These are phyloP conservation scores for Xestia rhomboidea DNA, from an alignment of 2,888 invertebrate genomes.

Conservation along the genomic window DNA sequence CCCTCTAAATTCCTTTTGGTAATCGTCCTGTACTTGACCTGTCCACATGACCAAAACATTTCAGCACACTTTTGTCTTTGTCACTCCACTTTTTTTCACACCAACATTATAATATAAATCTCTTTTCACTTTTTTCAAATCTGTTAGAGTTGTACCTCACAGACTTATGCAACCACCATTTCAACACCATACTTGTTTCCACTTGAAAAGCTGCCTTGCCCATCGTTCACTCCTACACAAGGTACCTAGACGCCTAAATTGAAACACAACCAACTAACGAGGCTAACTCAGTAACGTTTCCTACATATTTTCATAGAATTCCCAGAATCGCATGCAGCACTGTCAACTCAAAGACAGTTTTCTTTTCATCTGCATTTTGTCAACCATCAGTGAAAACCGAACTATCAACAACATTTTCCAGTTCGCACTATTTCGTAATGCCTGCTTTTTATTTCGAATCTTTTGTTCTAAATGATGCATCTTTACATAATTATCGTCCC, in stretches of 20 bases:
- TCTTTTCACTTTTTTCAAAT: conserved; percentile 4
- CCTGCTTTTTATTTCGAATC: conserved; percentile 33
- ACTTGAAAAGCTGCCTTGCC: conserved; percentile 6
- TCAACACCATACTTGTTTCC: conserved; percentile 7
- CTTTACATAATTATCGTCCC: background rate
- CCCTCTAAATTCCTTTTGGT: conserved; percentile 26
- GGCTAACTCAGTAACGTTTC: background rate
- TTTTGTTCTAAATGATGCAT: conserved; percentile 7
- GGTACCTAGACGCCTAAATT: conserved; percentile 1
- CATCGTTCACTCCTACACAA: conserved; percentile 9
- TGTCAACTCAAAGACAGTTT: background rate
- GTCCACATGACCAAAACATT: conserved; percentile 22
- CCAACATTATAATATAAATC: background rate
- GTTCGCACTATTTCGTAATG: conserved; percentile 42
- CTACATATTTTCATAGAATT: conserved; percentile 3
- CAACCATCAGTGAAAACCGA: background rate
- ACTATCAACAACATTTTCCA: background rate
- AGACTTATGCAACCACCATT: conserved; percentile 9
- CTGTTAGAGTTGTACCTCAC: conserved; percentile 24
- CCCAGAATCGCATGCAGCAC: conserved; percentile 41
- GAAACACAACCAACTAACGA: background rate
- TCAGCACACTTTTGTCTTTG: conserved; percentile 30
- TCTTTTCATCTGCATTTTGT: background rate
- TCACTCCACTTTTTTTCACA: conserved; percentile 16
- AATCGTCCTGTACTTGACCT: conserved; percentile 26